Base-by-base conservation (phyloP, 2,888 invertebrate species). In the Tortrix viridana region DNA sequence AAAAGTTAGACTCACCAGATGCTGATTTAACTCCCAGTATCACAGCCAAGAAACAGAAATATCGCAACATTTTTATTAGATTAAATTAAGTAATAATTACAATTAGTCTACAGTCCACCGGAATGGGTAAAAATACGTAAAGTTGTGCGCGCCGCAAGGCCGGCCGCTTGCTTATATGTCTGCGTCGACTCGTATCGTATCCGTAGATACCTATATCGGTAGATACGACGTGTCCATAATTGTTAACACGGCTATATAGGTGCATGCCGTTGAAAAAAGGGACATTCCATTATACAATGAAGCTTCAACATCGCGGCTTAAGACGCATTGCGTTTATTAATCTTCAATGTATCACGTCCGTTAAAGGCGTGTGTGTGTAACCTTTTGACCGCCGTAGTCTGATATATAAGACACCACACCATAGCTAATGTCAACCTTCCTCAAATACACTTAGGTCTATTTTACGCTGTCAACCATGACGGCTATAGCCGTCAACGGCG, bases 21-120 rank as follows among this genome's bases (percentile, higher is more conserved):
- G 76, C 80, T 1, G 79, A 79, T 32, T 66, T 73, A 7, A 69
- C 83, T 55, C 77, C 77, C 16, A 83, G 70, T 60, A 84, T 67
- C 54, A 80, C 74, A 53, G 81, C 78, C n/a, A 85, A 58, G 53
- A 87, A 78, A 67, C 77, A 83, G 41, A 85, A 65, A 65, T 71
- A 74, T 19, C 74, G 68, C 65, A 86, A 71, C 79, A 83, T 81
- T 48, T 64, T 71, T 26, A 52, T 59, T 58, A 19, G 37, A 43
- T 55, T 54, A 37, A 48, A 18, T 48, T 41, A n/a, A 55, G 22
- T 50, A 18, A 44, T 14, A 48, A 32, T 60, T 16, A 59, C 12
- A 57, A 41, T 32, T 9, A 18, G 7, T 26, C 6, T 55, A n/a
- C 16, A 56, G 41, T 23, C 26, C 5, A 56, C 55, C 44, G 56